phyloP scores from a whole-genome alignment of 2,797 vertebrate genomes.

The Scomberomorus guttatus region DNA sequence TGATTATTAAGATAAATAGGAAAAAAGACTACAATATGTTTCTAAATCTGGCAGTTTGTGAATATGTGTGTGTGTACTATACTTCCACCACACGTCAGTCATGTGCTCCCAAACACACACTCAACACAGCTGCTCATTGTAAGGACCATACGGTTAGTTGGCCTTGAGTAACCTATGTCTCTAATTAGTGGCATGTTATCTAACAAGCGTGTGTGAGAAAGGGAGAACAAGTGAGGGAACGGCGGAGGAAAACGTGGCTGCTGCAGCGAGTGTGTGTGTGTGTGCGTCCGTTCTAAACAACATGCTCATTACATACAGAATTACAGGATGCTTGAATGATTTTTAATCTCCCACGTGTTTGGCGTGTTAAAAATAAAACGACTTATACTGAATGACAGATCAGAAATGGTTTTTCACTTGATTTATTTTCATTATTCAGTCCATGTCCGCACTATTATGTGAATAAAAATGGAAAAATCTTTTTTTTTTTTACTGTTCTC shows the following conservation, averaged over 20 bases:
- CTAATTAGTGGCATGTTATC: constrained; percentile 70
- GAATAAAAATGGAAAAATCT: too few species aligned
- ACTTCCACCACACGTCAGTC: constrained; percentile 1
- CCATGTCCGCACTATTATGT: too few species aligned
- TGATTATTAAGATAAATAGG: background rate
- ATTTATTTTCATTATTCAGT: too few species aligned
- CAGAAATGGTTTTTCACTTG: too few species aligned
- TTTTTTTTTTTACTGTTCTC: too few species aligned
- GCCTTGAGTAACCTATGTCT: constrained; percentile 62
- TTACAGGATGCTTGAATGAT: background rate
- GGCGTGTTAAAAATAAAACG: background rate
- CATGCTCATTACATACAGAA: too few species aligned
- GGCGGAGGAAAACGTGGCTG: background rate
- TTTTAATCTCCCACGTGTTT: background rate
- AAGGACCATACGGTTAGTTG: constrained; percentile 51
- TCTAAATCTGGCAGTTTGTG: background rate
- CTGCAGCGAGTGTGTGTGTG: background rate
- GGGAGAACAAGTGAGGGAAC: background rate
- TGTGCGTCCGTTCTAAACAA: background rate
- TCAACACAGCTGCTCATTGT: constrained; percentile 58
- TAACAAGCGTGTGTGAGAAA: constrained; percentile 1
- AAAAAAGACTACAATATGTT: background rate
- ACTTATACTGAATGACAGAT: too few species aligned
- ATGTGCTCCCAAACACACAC: constrained; percentile 11
- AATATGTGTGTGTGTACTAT: background rate